Evolutionary conservation across 2,797 vertebrate genomes (phyloP).

Genomic region (Acestrorhynchus altus): DNA sequence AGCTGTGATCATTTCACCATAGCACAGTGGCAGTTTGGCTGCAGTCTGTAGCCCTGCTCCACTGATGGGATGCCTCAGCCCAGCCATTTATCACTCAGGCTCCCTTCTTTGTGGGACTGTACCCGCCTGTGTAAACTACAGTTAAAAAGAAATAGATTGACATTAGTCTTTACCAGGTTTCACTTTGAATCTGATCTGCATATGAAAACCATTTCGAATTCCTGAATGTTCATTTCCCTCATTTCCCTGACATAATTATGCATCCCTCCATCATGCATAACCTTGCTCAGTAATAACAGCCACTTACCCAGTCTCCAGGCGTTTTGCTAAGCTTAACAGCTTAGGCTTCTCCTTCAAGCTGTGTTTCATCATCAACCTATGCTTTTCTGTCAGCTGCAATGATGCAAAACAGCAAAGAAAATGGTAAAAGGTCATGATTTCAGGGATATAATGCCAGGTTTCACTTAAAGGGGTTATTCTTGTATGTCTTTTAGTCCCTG

Average conservation of each 20-base stretch:
- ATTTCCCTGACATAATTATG: constrained; percentile 3
- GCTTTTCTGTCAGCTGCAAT: constrained; percentile 14
- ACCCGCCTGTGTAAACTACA: constrained; percentile 51
- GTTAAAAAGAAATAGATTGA: not conserved
- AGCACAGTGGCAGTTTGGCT: constrained; percentile 44
- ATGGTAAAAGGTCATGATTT: constrained; percentile 23
- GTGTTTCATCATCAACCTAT: constrained; percentile 22
- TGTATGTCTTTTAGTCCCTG: not conserved
- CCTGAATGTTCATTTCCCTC: not conserved
- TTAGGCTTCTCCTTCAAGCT: constrained; percentile 1
- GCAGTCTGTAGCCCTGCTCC: constrained; percentile 34
- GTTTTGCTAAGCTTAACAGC: not conserved
- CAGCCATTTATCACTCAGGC: constrained; percentile 53
- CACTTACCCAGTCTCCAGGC: not conserved
- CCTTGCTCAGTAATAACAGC: constrained; percentile 12
- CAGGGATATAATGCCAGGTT: not conserved
- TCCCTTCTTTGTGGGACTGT: constrained; percentile 39
- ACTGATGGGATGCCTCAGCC: constrained; percentile 26
- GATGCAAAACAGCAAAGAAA: constrained; percentile 22
- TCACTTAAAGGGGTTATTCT: not conserved
- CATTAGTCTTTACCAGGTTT: constrained; percentile 28
- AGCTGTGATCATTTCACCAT: constrained; percentile 55
- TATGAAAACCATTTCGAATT: constrained; percentile 14
- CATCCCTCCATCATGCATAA: constrained; percentile 14
- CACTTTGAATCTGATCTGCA: constrained; percentile 29